phyloP scores from a whole-genome alignment of 2,888 invertebrate genomes.

The Leucophora obtusa region DNA sequence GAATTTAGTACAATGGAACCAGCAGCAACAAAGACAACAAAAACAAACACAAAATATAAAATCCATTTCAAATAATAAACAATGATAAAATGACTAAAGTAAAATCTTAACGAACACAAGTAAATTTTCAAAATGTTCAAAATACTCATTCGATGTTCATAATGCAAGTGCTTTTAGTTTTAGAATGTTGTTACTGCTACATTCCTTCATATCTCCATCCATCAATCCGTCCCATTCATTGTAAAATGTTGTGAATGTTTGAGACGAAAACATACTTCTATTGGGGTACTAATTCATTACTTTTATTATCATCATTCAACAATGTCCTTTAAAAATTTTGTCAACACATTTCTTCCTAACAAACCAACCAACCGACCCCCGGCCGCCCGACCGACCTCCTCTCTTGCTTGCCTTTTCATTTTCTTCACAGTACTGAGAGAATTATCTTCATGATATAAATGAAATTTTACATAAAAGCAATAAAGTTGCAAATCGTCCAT shows the following conservation, averaged over 20 bases:
- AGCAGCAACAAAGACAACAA: too few relatives aligned
- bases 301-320: constrained; percentile 5
- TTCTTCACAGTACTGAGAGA: too few relatives aligned
- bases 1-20: background rate
- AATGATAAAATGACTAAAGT: background rate
- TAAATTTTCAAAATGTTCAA: background rate
- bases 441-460: too few relatives aligned
- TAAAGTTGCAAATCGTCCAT: too few relatives aligned
- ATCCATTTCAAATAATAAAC: constrained; percentile 5
- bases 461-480: too few relatives aligned
- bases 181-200: background rate
- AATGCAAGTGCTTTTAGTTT: constrained; percentile 1
- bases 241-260: background rate
- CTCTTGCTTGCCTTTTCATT: too few relatives aligned
- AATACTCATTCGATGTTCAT: background rate
- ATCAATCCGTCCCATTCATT: background rate
- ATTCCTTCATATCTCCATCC: background rate
- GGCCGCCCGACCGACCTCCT: too few relatives aligned
- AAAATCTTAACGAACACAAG: background rate
- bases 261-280: background rate
- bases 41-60: background rate
- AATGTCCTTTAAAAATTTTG: constrained; percentile 5
- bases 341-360: background rate
- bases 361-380: background rate
- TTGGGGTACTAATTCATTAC: constrained; percentile 4